These are phyloP conservation scores for Thalpophila matura DNA, from an alignment of 2,888 invertebrate genomes.

Conservation along the genomic window DNA sequence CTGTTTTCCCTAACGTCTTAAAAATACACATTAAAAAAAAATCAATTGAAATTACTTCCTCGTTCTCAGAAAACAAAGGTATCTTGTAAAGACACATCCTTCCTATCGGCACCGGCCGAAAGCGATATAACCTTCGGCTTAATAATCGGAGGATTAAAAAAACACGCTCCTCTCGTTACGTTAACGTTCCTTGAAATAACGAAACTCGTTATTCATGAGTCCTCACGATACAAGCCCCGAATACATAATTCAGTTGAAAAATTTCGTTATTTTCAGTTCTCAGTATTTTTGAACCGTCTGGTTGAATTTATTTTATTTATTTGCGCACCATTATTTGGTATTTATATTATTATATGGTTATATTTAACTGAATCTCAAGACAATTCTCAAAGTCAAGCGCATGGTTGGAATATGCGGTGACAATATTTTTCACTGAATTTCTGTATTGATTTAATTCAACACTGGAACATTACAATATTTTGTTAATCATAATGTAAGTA, in stretches of 20 bases:
- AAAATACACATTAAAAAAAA: conserved; percentile 2
- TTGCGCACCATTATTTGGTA: conserved; percentile 22
- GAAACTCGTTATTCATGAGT: conserved; percentile 64
- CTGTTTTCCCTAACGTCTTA: background rate
- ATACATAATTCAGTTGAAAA: conserved; percentile 61
- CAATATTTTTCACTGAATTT: too few relatives aligned
- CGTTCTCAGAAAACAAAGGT: conserved; percentile 36
- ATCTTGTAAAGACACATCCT: conserved; percentile 29
- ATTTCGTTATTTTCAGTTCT: conserved; percentile 32
- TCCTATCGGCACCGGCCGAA: conserved; percentile 29
- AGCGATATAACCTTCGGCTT: conserved; percentile 47
- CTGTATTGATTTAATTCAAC: too few relatives aligned
- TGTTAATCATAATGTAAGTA: too few relatives aligned
- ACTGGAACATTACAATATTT: too few relatives aligned
- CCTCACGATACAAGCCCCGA: conserved; percentile 59
- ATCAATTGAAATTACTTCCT: conserved; percentile 30
- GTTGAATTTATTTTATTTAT: conserved; percentile 30
- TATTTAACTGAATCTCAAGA: background rate
- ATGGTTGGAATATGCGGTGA: background rate
- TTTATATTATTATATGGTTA: conserved; percentile 13
- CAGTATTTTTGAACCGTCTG: conserved; percentile 27
- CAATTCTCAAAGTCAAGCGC: background rate
- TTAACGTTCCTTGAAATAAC: conserved; percentile 65
- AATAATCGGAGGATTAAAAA: conserved; percentile 56
- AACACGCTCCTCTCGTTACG: conserved; percentile 57